A percentile compares a stretch with the other conserved stretches of the same genome.
Conservation (phyloP, 2,888 invertebrate genomes). For the Lamproptera curius region DNA sequence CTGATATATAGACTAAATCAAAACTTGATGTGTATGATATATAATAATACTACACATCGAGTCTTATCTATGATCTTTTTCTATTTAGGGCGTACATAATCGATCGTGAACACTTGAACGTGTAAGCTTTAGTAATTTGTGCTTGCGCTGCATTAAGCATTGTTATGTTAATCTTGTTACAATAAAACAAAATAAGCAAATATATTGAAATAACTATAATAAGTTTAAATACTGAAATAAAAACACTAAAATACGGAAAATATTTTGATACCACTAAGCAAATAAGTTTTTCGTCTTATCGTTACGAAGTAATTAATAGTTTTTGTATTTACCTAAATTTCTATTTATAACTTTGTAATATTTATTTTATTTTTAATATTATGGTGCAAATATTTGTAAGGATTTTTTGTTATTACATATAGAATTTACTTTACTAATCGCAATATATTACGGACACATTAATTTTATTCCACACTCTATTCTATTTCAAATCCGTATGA, state of each 20-base stretch:
- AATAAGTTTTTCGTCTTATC: background rate
- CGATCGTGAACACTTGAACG: slow-evolving; percentile 8
- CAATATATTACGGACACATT: slow-evolving; percentile 21
- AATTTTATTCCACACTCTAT: slow-evolving; percentile 40
- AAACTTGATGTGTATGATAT: background rate
- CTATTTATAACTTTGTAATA: no score
- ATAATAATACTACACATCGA: background rate
- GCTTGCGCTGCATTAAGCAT: slow-evolving; percentile 16
- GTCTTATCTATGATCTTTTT: slow-evolving; percentile 1
- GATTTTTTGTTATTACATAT: no score
- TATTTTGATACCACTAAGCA: background rate
- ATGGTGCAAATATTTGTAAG: no score
- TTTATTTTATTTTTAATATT: no score
- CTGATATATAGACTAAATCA: background rate
- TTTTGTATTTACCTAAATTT: background rate
- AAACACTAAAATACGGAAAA: background rate
- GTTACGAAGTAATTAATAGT: background rate
- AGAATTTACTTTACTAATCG: slow-evolving; percentile 1
- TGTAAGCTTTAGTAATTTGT: slow-evolving; percentile 2
- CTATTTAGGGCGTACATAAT: background rate
- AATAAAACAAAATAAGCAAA: background rate
- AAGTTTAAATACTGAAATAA: background rate
- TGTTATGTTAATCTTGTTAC: slow-evolving; percentile 20
- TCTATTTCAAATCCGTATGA: slow-evolving; percentile 39
- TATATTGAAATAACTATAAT: background rate